These are phyloP conservation scores for Ophioninae sp. DNA, from an alignment of 2,888 invertebrate species.

Conservation along the genomic window DNA sequence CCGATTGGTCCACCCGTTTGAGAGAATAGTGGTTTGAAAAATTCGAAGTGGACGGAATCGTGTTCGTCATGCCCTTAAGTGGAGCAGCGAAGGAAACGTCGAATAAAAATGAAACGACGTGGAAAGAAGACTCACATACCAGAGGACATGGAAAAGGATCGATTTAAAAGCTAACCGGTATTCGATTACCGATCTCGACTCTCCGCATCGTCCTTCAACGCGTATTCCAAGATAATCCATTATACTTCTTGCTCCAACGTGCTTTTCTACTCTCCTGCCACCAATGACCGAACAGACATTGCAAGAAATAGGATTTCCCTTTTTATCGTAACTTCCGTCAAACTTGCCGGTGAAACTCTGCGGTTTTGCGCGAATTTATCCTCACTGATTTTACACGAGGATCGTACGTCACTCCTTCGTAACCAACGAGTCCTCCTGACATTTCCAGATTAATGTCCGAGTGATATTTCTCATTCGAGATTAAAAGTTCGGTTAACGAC, in stretches of 20 bases:
- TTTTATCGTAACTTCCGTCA: constrained; percentile 62
- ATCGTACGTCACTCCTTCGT: neutral
- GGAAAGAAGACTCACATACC: constrained; percentile 8
- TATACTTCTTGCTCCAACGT: constrained; percentile 74
- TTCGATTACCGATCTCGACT: constrained; percentile 73
- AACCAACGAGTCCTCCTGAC: neutral
- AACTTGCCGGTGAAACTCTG: constrained; percentile 71
- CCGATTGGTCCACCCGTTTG: too few species aligned
- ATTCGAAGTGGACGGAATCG: too few species aligned
- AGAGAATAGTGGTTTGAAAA: too few species aligned
- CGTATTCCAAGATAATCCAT: constrained; percentile 75
- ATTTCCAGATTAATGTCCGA: constrained; percentile 5
- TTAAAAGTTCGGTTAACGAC: neutral
- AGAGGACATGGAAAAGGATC: constrained; percentile 66
- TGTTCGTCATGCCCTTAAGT: too few species aligned
- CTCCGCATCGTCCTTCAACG: constrained; percentile 26
- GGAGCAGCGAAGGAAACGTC: neutral
- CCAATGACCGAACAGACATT: constrained; percentile 20
- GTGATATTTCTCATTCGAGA: neutral
- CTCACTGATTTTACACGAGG: constrained; percentile 64
- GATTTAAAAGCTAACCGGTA: constrained; percentile 78
- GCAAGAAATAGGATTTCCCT: constrained; percentile 35
- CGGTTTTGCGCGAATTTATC: constrained; percentile 76
- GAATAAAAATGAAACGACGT: constrained; percentile 25
- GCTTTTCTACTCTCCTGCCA: constrained; percentile 8